phyloP scores from a whole-genome alignment of 2,888 invertebrate species.

The Monopis laevigella region DNA sequence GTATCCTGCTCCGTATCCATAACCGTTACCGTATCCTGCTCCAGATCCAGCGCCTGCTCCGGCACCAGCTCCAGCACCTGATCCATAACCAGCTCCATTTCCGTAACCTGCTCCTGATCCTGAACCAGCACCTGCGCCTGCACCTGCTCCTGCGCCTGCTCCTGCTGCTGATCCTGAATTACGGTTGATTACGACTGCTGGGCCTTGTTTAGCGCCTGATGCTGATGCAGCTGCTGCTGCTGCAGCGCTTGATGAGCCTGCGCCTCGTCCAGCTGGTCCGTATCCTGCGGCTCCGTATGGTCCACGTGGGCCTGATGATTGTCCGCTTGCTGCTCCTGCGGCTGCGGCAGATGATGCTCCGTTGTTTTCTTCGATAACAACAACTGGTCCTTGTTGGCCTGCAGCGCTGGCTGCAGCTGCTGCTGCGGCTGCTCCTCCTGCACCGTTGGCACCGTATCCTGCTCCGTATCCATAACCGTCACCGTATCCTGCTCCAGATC shows the following conservation, averaged over 20 bases:
- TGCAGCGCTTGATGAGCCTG: background rate
- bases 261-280: background rate
- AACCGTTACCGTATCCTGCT: background rate
- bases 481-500: background rate
- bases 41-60: background rate
- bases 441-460: background rate
- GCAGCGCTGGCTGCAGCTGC: conserved; percentile 15
- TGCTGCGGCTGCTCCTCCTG: conserved; percentile 14
- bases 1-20: background rate
- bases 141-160: background rate
- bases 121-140: background rate
- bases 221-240: conserved; percentile 10
- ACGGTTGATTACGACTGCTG: background rate
- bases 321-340: background rate
- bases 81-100: background rate
- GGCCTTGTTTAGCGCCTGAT: background rate
- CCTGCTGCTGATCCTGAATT: background rate
- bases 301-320: background rate
- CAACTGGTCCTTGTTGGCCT: conserved; percentile 12
- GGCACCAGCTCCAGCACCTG: conserved; percentile 3
- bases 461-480: background rate
- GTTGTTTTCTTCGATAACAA: conserved; percentile 16
- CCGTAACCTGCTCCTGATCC: background rate
- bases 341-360: background rate
- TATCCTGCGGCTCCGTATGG: background rate